Conservation (phyloP, 2,797 vertebrate genomes). For the Myotis daubentonii region DNA sequence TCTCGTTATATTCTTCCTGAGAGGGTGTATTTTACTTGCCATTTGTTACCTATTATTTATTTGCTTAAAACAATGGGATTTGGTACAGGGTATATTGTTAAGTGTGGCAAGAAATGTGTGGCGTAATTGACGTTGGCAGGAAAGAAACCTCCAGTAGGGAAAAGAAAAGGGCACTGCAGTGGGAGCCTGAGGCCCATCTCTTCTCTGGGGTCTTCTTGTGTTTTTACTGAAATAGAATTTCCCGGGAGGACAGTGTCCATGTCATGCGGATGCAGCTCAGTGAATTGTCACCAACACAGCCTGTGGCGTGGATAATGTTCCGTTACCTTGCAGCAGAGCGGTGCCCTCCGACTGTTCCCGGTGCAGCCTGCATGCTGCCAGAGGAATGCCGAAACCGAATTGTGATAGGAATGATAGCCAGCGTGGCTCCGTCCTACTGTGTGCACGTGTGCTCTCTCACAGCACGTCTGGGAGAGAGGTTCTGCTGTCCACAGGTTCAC, state of each 20-base stretch:
- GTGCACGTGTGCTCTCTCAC: fast-evolving
- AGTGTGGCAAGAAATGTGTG: background rate
- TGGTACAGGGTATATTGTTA: background rate
- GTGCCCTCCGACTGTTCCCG: background rate
- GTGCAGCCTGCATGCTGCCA: background rate
- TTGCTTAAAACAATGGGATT: background rate
- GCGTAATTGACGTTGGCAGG: fast-evolving
- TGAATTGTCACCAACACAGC: background rate
- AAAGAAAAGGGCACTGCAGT: background rate
- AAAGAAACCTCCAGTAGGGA: background rate
- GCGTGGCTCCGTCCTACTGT: fast-evolving
- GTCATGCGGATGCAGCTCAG: background rate
- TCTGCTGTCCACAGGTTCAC: background rate
- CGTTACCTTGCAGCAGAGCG: fast-evolving
- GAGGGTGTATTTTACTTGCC: background rate
- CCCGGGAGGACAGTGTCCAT: fast-evolving
- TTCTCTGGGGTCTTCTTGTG: fast-evolving
- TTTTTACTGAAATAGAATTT: background rate
- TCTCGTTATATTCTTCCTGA: background rate
- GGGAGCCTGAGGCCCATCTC: background rate
- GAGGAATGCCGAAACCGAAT: background rate
- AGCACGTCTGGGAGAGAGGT: background rate
- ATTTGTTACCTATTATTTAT: background rate
- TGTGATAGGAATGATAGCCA: fast-evolving
- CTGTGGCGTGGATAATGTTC: background rate